Base-by-base conservation (phyloP, 2,113 vertebrate genomes). In the Engystomops pustulosus region DNA sequence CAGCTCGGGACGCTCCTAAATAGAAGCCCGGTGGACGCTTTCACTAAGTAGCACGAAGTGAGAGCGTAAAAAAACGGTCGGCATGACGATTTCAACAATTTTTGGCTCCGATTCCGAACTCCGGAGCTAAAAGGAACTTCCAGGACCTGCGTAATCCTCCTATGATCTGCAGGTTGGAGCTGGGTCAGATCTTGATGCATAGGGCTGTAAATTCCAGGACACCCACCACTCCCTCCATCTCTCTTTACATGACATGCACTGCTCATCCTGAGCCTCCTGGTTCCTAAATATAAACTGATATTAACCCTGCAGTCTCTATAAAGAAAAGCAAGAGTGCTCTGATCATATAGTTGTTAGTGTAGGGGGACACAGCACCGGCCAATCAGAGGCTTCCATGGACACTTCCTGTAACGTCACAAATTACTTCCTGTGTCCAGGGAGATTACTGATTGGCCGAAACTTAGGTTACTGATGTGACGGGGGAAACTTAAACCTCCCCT, bases 1-100 rank as follows among this genome's bases (percentile, higher is more conserved):
- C 72, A 51, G 65, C 68, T 60, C 15, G 74, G n/a, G 82, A 49
- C 82, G 69, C 74, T 55, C 60, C 82, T 78, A 84, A 84, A 84
- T 78, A 68, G 51, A n/a, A 84, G 82, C 14, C n/a, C 55, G 38
- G 58, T 44, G 62, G n/a, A n/a, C n/a, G 62, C 58, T 69, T 78
- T 78, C 32, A 84, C 74, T 55, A 78, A 84, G 82, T 69, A 77
- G 45, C 27, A 38, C 12, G 32, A 58, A 38, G 41, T n/a, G 36
- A 58, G 34, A 44, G n/a, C n/a, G n/a, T n/a, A n/a, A 83, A 75
- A 65, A 77, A 45, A 67, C 55, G 72, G 82, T 14, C 30, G 45
- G 60, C 60, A 41, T 30, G 45, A 44, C 34, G 12, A 68, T 78
- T 58, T 18, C 44, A 78, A 47, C 47, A 25, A 84, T 78, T 78